These are phyloP conservation scores for Allobates femoralis DNA, from an alignment of 2,797 vertebrate species.

Conservation along the genomic window DNA sequence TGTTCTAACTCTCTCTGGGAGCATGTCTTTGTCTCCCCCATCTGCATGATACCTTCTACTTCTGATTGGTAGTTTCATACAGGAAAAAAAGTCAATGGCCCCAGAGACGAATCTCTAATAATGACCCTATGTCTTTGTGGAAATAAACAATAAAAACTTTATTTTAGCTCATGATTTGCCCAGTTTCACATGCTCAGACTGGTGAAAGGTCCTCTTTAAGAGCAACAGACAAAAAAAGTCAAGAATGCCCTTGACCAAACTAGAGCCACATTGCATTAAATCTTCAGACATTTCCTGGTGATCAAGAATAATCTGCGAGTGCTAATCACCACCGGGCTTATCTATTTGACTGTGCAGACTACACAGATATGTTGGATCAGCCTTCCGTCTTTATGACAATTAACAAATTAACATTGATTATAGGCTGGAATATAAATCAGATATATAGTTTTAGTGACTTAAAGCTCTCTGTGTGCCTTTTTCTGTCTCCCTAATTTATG, in stretches of 20 bases:
- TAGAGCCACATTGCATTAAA: conserved; percentile 70
- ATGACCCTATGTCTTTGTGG: no score
- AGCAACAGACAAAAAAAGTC: conserved; percentile 64
- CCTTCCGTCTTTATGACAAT: conserved; percentile 65
- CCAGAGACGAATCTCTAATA: no score
- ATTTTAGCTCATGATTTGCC: no score
- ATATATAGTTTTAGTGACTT: conserved; percentile 70
- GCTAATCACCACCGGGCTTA: conserved; percentile 69
- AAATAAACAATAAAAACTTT: no score
- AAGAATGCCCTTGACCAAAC: conserved; percentile 70
- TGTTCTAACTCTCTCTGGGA: no score
- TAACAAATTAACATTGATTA: conserved; percentile 66
- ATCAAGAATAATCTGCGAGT: conserved; percentile 74
- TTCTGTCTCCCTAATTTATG: conserved; percentile 60
- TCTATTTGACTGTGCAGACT: conserved; percentile 64
- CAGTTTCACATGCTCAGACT: no score
- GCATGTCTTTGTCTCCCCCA: no score
- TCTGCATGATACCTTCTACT: no score
- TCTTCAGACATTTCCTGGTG: conserved; percentile 71
- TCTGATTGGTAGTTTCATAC: no score
- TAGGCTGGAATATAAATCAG: conserved; percentile 69
- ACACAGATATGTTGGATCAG: conserved; percentile 56
- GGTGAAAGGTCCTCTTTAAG: conserved; percentile 39
- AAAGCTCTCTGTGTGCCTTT: conserved; percentile 65
- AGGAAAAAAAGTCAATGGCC: no score